These are phyloP conservation scores for Calidris pygmaea DNA, from an alignment of 2,113 vertebrate genomes.

Conservation along the genomic window DNA sequence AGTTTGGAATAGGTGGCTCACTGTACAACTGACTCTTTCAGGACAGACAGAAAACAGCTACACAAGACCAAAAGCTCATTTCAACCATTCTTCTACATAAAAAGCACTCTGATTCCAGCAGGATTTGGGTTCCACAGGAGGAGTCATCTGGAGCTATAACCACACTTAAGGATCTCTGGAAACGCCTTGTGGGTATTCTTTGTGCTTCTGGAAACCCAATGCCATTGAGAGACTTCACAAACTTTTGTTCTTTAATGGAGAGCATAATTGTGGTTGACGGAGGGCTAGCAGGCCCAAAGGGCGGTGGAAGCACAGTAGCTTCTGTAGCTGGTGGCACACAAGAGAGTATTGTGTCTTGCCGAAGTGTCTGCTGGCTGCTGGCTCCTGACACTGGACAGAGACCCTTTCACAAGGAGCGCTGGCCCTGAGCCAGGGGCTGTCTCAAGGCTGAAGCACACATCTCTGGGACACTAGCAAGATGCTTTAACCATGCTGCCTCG, in stretches of 20 bases:
- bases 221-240: neutral
- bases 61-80: neutral
- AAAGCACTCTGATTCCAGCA: neutral
- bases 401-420: neutral
- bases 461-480: neutral
- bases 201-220: constrained; percentile 25
- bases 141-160: neutral
- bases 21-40: neutral
- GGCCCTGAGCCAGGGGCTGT: neutral
- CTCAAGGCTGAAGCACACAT: neutral
- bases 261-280: constrained; percentile 2
- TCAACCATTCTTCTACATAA: neutral
- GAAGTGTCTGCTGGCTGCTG: neutral
- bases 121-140: neutral
- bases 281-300: neutral
- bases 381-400: constrained; percentile 47
- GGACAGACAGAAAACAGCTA: neutral
- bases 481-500: neutral
- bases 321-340: neutral
- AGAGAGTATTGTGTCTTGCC: neutral
- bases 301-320: neutral
- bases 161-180: constrained; percentile 47
- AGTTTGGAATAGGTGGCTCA: neutral
- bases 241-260: neutral
- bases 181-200: neutral